A percentile compares a stretch with the other conserved stretches of the same genome.
phyloP scores from a whole-genome alignment of 2,113 vertebrate species.

The Serilophus lunatus region DNA sequence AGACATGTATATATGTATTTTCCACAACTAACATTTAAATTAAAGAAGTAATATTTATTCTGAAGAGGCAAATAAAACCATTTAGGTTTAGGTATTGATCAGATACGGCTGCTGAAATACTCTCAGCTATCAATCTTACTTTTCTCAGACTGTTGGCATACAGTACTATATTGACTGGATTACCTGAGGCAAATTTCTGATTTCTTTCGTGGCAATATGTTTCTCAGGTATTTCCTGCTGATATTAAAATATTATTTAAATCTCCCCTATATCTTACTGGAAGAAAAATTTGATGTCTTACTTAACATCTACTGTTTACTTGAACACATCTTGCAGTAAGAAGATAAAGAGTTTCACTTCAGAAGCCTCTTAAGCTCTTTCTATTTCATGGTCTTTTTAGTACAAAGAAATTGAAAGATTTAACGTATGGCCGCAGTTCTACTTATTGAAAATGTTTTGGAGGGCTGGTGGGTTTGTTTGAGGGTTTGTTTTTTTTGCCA shows the following conservation, averaged over 20 bases:
- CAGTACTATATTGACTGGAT: not conserved
- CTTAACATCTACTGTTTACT: not conserved
- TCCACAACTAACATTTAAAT: not conserved
- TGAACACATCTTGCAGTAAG: not conserved
- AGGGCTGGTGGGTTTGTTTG: not conserved
- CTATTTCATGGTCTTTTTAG: not conserved
- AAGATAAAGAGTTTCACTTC: not conserved
- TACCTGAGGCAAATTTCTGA: not conserved
- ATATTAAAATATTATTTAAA: constrained; percentile 14
- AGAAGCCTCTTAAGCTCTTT: not conserved
- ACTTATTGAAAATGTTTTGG: not conserved
- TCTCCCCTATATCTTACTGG: not conserved
- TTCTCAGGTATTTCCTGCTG: not conserved
- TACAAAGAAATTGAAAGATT: not conserved
- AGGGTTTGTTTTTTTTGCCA: not conserved
- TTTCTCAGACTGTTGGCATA: not conserved
- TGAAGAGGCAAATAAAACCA: not conserved
- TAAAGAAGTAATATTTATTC: not conserved
- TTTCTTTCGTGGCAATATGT: not conserved
- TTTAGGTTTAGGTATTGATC: not conserved
- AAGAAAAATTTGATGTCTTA: not conserved
- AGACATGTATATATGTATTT: not conserved
- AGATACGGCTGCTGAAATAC: not conserved
- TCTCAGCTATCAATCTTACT: not conserved
- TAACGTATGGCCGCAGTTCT: not conserved